A percentile compares a stretch with the other conserved stretches of the same genome.
Conservation (phyloP, 2,113 vertebrate species). For the Cyphomyrus plagiostoma region DNA sequence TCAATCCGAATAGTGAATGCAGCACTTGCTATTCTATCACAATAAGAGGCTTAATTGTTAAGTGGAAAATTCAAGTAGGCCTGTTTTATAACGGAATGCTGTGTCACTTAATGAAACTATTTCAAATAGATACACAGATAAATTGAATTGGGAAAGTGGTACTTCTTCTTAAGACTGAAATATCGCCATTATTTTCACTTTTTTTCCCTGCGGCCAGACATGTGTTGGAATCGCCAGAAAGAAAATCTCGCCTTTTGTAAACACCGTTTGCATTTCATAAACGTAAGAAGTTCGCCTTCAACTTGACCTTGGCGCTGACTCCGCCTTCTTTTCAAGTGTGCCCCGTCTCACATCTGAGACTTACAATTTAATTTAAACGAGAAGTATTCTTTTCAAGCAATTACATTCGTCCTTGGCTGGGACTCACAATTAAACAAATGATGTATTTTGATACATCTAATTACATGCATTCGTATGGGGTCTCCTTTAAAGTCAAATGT, state of each 20-base stretch:
- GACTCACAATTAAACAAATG: constrained; percentile 58
- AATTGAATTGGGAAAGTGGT: background rate
- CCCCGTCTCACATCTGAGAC: constrained; percentile 37
- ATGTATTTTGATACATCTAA: constrained; percentile 60
- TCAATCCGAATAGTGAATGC: background rate
- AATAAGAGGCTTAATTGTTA: background rate
- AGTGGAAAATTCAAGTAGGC: background rate
- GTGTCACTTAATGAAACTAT: background rate
- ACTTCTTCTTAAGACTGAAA: background rate
- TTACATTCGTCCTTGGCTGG: constrained; percentile 56
- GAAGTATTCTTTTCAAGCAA: constrained; percentile 49
- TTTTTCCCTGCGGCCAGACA: background rate
- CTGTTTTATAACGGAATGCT: background rate
- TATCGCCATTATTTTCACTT: background rate
- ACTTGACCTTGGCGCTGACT: constrained; percentile 37
- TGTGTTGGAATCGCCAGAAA: background rate
- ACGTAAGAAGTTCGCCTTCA: constrained; percentile 37
- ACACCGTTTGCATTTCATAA: constrained; percentile 18
- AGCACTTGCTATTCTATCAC: background rate
- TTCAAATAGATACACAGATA: background rate
- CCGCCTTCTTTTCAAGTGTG: constrained; percentile 14
- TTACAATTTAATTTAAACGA: constrained; percentile 38
- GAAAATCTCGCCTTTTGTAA: background rate
- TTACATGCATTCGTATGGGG: constrained; percentile 55
- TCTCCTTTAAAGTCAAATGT: constrained; percentile 57